Conservation (phyloP, 2,888 invertebrate species). For the Andrena hattorfiana region DNA sequence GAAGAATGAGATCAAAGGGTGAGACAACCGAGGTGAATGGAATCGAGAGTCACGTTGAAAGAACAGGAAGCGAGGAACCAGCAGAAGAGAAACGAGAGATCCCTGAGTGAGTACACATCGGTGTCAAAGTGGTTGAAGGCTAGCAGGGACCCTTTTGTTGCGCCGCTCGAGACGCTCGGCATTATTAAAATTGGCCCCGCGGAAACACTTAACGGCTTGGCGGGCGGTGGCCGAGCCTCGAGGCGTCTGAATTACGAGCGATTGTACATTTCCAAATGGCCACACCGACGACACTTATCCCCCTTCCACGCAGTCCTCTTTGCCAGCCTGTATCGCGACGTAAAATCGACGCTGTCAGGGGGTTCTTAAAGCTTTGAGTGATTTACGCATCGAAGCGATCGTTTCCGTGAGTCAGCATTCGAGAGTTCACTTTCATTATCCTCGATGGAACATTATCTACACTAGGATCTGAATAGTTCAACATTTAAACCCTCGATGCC, state of each 20-base stretch:
- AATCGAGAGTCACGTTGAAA: conserved; percentile 42
- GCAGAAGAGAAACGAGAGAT: conserved; percentile 19
- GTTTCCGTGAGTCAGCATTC: neutral
- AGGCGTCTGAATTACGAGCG: conserved; percentile 71
- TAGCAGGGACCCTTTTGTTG: conserved; percentile 57
- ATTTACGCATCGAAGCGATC: conserved; percentile 20
- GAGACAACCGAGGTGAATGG: conserved; percentile 47
- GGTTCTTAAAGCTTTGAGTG: neutral
- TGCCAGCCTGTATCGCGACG: conserved; percentile 11
- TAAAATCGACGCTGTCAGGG: conserved; percentile 12
- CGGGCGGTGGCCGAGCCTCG: conserved; percentile 66
- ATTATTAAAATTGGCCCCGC: conserved; percentile 78
- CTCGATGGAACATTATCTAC: neutral
- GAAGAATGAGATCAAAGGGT: conserved; percentile 33
- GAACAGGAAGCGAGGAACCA: conserved; percentile 25
- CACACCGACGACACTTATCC: conserved; percentile 26
- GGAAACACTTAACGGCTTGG: conserved; percentile 71
- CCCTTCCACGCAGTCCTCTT: conserved; percentile 6
- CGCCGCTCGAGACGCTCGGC: conserved; percentile 61
- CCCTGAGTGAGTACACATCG: conserved; percentile 50
- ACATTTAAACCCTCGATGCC: too few relatives aligned
- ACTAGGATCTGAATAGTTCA: too few relatives aligned
- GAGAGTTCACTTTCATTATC: neutral
- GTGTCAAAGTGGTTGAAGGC: conserved; percentile 61
- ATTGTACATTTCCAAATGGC: conserved; percentile 55